Conservation (phyloP, 2,888 invertebrate genomes). For the Acanthacorydalis orientalis region DNA sequence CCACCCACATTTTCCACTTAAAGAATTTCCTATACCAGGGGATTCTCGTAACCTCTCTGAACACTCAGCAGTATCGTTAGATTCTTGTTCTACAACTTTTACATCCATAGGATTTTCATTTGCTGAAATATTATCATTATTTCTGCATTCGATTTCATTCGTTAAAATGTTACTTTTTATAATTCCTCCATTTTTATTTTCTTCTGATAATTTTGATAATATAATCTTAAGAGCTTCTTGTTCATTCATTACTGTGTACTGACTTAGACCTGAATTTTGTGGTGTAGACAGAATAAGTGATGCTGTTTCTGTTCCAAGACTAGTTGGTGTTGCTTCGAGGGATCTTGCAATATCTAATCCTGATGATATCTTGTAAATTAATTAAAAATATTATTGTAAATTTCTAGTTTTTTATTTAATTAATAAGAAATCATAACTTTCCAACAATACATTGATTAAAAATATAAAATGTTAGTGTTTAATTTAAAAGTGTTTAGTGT, state of each 20-base stretch:
- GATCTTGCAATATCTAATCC: slow-evolving; percentile 62
- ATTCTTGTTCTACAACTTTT: slow-evolving; percentile 4
- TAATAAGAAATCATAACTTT: not conserved
- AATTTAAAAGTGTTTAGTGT: too few species aligned
- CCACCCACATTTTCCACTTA: slow-evolving; percentile 45
- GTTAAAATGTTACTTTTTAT: not conserved
- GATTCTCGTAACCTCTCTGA: slow-evolving; percentile 9
- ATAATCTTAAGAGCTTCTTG: slow-evolving; percentile 58
- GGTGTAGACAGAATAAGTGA: slow-evolving; percentile 25
- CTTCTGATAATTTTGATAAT: slow-evolving; percentile 30
- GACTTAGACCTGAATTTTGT: slow-evolving; percentile 28
- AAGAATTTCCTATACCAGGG: slow-evolving; percentile 40
- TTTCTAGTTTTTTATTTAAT: not conserved
- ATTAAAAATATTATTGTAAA: slow-evolving; percentile 4
- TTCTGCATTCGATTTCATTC: not conserved
- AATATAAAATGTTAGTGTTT: too few species aligned
- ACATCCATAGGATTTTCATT: too few species aligned
- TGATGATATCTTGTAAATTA: slow-evolving; percentile 33
- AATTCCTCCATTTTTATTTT: slow-evolving; percentile 5
- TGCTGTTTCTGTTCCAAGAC: slow-evolving; percentile 19
- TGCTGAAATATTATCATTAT: slow-evolving; percentile 1
- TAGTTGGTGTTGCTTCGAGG: slow-evolving; percentile 14
- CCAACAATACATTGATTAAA: too few species aligned
- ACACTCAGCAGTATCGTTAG: slow-evolving; percentile 11
- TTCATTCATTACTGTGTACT: slow-evolving; percentile 40